Conservation (phyloP, 2,113 vertebrate species). For the Cinclus cinclus region DNA sequence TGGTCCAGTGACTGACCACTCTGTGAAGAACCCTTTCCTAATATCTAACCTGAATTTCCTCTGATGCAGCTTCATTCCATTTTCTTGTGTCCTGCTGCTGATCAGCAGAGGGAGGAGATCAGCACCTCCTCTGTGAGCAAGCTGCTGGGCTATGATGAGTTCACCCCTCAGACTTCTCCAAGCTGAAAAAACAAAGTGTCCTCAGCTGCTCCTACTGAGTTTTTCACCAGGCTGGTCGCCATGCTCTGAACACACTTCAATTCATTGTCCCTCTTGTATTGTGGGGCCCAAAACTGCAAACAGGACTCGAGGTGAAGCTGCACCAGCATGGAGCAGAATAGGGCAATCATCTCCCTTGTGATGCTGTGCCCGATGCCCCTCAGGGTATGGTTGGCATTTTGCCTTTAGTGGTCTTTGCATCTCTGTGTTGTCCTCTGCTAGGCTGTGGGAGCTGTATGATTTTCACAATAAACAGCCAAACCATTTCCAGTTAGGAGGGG, state of each 20-base stretch:
- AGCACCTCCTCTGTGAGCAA: neutral
- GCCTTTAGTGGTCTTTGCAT: neutral
- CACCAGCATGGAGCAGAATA: neutral
- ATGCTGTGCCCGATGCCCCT: neutral
- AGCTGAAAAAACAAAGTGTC: neutral
- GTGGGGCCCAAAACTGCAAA: neutral
- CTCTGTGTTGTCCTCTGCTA: neutral
- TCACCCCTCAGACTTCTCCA: neutral
- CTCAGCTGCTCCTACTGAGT: neutral
- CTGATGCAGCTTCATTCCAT: neutral
- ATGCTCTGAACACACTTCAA: neutral
- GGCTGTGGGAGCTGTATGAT: neutral
- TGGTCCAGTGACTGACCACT: neutral
- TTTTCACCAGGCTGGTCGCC: neutral
- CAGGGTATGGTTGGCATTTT: neutral
- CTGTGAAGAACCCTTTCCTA: neutral
- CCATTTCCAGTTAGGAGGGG: neutral
- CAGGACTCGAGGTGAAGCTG: neutral
- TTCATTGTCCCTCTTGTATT: neutral
- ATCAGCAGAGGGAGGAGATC: neutral
- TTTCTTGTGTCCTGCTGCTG: neutral
- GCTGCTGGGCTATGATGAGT: neutral
- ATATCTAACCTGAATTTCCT: neutral
- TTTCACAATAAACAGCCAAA: neutral
- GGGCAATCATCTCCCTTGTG: neutral